phyloP scores from a whole-genome alignment of 2,888 invertebrate species.

The Tolmerus cingulatus region DNA sequence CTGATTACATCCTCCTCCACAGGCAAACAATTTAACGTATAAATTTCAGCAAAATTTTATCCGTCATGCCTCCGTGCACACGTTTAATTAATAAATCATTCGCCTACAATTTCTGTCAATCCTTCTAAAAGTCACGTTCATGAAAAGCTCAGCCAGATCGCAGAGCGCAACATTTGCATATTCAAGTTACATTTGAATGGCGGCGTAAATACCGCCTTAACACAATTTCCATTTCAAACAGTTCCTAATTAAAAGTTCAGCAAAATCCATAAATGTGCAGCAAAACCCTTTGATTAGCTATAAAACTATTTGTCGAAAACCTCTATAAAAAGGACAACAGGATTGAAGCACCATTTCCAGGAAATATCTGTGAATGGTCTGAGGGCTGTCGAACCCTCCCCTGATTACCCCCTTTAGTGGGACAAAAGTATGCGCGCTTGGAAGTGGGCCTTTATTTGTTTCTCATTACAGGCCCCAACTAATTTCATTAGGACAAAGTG shows the following conservation, averaged over 20 bases:
- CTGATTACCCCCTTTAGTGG: background rate
- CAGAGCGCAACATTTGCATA: constrained; percentile 5
- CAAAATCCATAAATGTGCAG: constrained; percentile 29
- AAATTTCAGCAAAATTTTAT: background rate
- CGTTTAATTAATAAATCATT: constrained; percentile 6
- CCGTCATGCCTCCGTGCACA: background rate
- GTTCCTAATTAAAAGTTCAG: constrained; percentile 1
- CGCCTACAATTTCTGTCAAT: background rate
- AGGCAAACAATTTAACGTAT: background rate
- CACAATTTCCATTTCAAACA: constrained; percentile 22
- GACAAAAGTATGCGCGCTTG: background rate
- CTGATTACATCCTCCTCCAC: background rate
- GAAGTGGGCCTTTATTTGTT: constrained; percentile 32
- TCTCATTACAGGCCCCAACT: constrained; percentile 31
- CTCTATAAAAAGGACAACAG: background rate
- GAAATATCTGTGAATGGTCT: background rate
- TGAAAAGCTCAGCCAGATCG: background rate
- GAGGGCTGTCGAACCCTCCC: background rate
- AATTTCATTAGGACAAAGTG: constrained; percentile 33
- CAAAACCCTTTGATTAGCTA: constrained; percentile 32
- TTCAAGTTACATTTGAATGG: constrained; percentile 1
- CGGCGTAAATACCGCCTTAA: constrained; percentile 29
- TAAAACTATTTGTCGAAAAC: constrained; percentile 29
- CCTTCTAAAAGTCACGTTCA: background rate
- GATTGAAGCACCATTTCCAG: background rate